Percentiles rank a stretch among this genome's conserved stretches.
phyloP scores from a whole-genome alignment of 2,888 invertebrate genomes.

The Adelognathus sp. region DNA sequence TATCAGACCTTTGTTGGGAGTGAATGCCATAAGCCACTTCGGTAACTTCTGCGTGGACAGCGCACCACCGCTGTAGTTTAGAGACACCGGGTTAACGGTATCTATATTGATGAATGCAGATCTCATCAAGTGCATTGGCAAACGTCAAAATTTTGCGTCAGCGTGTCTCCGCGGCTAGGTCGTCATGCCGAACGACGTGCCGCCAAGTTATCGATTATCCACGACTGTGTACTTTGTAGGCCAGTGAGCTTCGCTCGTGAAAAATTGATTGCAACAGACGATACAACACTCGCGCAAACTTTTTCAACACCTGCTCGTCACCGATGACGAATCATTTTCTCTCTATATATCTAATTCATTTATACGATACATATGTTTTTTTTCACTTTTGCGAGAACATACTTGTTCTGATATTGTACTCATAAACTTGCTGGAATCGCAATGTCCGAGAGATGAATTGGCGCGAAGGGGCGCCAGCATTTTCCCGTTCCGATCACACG shows the following conservation, averaged over 20 bases:
- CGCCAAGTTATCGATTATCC: constrained; percentile 12
- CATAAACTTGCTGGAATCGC: not conserved
- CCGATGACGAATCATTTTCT: not conserved
- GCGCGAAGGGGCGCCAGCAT: not conserved
- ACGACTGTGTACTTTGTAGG: not conserved
- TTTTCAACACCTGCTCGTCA: not conserved
- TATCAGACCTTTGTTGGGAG: no score
- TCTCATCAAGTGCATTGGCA: not conserved
- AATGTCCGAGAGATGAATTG: constrained; percentile 14
- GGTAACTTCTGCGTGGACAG: not conserved
- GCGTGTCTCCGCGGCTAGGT: not conserved
- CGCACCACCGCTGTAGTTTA: no score
- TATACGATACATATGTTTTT: not conserved
- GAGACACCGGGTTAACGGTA: no score
- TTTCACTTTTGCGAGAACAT: not conserved
- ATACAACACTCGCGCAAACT: not conserved
- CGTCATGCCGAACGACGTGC: not conserved
- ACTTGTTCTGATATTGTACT: no score
- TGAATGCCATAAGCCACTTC: not conserved
- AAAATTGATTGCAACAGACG: not conserved
- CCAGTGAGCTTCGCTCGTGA: not conserved
- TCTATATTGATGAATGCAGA: not conserved
- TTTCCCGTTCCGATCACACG: constrained; percentile 2
- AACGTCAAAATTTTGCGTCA: not conserved
- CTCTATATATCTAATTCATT: not conserved